These are phyloP conservation scores for Hipparchia semele DNA, from an alignment of 2,888 invertebrate genomes.

Conservation along the genomic window DNA sequence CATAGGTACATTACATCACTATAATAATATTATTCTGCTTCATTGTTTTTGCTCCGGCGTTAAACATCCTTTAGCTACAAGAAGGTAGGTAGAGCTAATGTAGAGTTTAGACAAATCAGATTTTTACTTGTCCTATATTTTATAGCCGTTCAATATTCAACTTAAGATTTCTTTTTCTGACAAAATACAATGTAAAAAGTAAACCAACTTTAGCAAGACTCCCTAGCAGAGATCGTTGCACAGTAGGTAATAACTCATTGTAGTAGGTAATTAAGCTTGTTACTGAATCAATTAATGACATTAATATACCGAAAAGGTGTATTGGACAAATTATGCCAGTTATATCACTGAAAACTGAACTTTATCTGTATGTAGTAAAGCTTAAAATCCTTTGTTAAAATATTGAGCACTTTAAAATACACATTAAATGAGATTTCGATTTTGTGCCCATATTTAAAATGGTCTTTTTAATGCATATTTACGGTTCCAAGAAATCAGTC, in stretches of 20 bases:
- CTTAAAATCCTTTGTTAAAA: background rate
- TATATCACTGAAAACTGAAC: background rate
- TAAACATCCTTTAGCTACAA: too few relatives aligned
- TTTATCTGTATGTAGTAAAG: background rate
- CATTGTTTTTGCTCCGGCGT: too few relatives aligned
- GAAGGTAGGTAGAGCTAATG: too few relatives aligned
- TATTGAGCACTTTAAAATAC: background rate
- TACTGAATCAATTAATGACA: constrained; percentile 19
- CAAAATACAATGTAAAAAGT: background rate
- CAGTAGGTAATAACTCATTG: background rate
- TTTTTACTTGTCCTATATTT: too few relatives aligned
- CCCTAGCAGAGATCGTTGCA: constrained; percentile 10
- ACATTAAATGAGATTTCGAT: constrained; percentile 1
- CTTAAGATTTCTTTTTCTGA: background rate
- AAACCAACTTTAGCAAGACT: constrained; percentile 8
- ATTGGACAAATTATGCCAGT: background rate
- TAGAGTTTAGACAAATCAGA: too few relatives aligned
- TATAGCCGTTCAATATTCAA: background rate
- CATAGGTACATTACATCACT: too few relatives aligned
- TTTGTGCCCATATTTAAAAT: constrained; percentile 22
- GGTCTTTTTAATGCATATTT: constrained; percentile 10
- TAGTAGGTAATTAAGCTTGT: constrained; percentile 3
- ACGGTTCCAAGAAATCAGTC: constrained; percentile 24
- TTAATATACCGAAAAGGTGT: constrained; percentile 10
- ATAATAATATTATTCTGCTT: too few relatives aligned